Evolutionary conservation across 2,888 invertebrate species (phyloP).

Genomic region (Diplolepis rosae): DNA sequence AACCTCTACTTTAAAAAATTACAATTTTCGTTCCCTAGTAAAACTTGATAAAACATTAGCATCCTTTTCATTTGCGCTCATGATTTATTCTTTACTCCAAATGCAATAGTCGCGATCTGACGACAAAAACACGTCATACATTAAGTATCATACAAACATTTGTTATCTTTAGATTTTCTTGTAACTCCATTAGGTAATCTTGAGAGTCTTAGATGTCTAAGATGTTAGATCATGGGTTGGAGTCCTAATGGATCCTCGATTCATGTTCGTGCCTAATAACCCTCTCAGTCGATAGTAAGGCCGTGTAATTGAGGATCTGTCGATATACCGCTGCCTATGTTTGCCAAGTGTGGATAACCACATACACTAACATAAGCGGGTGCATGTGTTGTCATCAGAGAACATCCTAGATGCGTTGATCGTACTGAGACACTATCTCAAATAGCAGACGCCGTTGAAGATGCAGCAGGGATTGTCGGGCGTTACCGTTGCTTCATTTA

Average conservation of each 20-base stretch:
- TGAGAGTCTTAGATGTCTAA: background rate
- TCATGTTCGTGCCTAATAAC: constrained; percentile 44
- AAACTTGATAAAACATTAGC: no score
- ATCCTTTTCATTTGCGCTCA: no score
- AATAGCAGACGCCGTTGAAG: constrained; percentile 59
- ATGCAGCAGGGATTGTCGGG: constrained; percentile 53
- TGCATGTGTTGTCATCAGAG: constrained; percentile 35
- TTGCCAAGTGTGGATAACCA: constrained; percentile 21
- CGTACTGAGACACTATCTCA: constrained; percentile 54
- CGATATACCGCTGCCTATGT: constrained; percentile 28
- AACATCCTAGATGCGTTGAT: constrained; percentile 42
- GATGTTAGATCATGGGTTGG: background rate
- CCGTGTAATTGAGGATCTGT: constrained; percentile 56
- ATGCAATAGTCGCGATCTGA: no score
- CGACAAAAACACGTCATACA: no score
- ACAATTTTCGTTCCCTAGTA: no score
- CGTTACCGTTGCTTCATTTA: constrained; percentile 68
- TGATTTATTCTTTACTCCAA: no score
- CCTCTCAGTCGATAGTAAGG: constrained; percentile 49
- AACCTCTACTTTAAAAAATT: no score
- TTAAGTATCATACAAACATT: no score
- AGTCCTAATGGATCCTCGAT: constrained; percentile 35
- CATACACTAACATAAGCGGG: constrained; percentile 9
- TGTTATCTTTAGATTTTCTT: no score
- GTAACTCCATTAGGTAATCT: no score